Conservation (phyloP, 2,888 invertebrate genomes). For the Cataglyphis livida region DNA sequence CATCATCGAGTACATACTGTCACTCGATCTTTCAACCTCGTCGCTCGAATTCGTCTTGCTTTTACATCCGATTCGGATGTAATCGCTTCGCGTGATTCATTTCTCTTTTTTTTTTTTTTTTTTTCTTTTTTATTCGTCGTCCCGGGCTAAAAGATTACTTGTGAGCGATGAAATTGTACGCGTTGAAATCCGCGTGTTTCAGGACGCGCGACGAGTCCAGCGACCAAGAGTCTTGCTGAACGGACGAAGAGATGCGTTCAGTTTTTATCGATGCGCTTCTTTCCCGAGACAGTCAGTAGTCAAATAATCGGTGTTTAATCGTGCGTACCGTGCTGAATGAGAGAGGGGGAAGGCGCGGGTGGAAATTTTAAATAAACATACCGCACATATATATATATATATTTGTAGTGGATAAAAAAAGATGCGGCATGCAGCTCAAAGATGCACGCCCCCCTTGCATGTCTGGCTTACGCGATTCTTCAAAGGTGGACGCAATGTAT, state of each 20-base stretch:
- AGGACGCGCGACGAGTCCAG: background rate
- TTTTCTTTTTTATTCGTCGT: background rate
- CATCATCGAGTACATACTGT: conserved; percentile 24
- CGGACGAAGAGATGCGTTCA: background rate
- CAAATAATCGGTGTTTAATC: conserved; percentile 30
- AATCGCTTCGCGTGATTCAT: conserved; percentile 27
- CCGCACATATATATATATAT: conserved; percentile 7
- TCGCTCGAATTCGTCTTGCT: conserved; percentile 35
- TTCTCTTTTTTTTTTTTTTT: background rate
- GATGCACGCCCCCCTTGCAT: conserved; percentile 38
- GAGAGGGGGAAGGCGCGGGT: conserved; percentile 15
- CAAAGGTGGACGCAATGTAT: conserved; percentile 23
- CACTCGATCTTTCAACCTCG: conserved; percentile 11
- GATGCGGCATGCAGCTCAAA: conserved; percentile 67
- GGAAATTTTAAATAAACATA: conserved; percentile 8
- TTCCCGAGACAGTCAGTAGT: conserved; percentile 20
- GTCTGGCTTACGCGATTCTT: conserved; percentile 16
- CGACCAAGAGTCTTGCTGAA: conserved; percentile 10
- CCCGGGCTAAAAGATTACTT: background rate
- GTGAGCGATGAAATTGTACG: background rate
- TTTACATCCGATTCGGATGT: conserved; percentile 12
- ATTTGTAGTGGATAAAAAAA: conserved; percentile 49
- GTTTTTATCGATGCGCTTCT: conserved; percentile 1
- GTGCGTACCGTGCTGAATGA: conserved; percentile 47
- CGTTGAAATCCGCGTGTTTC: background rate